phyloP scores from a whole-genome alignment of 1,140 invertebrate genomes.

The Saccostrea echinata region DNA sequence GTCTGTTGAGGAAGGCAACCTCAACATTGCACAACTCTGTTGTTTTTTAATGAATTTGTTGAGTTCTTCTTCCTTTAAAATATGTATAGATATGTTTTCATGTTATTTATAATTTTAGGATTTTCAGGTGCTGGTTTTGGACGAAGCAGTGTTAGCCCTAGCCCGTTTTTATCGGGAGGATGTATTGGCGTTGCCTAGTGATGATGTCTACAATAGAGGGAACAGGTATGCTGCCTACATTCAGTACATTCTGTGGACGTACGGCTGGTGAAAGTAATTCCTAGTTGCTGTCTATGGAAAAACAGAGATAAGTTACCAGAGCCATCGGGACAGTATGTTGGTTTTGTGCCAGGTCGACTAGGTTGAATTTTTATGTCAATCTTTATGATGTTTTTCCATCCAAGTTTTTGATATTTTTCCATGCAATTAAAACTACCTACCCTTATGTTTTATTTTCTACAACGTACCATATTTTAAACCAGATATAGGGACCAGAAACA shows the following conservation, averaged over 20 bases:
- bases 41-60: no score
- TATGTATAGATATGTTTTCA: neutral
- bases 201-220: conserved; percentile 12
- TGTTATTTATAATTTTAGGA: conserved; percentile 7
- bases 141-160: conserved; percentile 10
- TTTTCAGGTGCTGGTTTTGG: conserved; percentile 24
- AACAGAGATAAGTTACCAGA: neutral
- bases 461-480: no score
- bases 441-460: no score
- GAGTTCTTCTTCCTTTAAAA: no score
- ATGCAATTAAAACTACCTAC: no score
- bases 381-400: no score
- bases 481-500: no score
- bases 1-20: no score
- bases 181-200: neutral
- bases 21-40: no score
- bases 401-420: no score
- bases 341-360: neutral
- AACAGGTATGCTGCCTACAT: conserved; percentile 39
- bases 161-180: conserved; percentile 9
- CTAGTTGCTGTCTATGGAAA: conserved; percentile 14
- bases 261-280: neutral
- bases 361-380: no score
- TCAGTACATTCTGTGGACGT: conserved; percentile 22
- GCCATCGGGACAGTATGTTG: neutral